Evolutionary conservation across 2,113 vertebrate genomes (phyloP).

Genomic region (Lepus americanus): DNA sequence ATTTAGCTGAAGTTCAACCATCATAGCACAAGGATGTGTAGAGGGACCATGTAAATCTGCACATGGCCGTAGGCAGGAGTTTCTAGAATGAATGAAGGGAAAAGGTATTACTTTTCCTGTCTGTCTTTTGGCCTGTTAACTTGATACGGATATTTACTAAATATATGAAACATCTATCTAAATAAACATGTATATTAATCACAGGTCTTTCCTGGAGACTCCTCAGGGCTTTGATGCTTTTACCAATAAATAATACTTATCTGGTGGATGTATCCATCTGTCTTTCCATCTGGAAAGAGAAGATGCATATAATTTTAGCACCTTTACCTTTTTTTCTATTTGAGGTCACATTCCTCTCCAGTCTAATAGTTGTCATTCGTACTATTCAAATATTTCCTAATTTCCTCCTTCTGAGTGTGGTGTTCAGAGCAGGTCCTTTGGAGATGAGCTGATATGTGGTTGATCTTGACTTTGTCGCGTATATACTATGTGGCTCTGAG

Average conservation of each 20-base stretch:
- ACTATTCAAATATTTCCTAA: neutral
- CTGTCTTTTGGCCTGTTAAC: neutral
- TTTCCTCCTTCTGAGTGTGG: neutral
- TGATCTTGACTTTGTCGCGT: neutral
- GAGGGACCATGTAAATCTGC: neutral
- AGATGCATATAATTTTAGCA: neutral
- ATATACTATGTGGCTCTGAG: neutral
- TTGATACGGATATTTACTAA: neutral
- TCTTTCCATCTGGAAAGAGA: slow-evolving; percentile 7
- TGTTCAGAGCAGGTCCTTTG: neutral
- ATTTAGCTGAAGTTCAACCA: slow-evolving; percentile 4
- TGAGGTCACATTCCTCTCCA: neutral
- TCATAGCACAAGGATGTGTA: neutral
- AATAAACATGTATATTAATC: neutral
- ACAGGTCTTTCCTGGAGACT: neutral
- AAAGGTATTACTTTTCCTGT: neutral
- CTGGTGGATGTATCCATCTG: neutral
- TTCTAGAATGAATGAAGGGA: neutral
- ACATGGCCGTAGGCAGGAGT: neutral
- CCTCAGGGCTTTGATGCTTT: slow-evolving; percentile 3
- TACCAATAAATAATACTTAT: neutral
- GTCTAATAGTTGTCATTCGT: neutral
- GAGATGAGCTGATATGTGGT: neutral
- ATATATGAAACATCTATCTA: neutral
- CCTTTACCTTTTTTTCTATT: neutral